Conservation (phyloP, 2,888 invertebrate genomes). For the Cotesia congregata region DNA sequence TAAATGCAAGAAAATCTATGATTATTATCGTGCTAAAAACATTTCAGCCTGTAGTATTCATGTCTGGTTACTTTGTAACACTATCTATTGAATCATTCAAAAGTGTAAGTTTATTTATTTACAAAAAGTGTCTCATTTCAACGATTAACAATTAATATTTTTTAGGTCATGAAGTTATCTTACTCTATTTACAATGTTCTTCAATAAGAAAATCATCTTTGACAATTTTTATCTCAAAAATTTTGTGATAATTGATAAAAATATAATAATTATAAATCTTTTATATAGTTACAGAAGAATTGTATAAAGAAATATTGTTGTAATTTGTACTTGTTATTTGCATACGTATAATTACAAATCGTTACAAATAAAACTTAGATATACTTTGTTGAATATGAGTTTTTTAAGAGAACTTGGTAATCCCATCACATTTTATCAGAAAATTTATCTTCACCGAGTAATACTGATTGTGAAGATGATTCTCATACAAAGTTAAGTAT, state of each 20-base stretch:
- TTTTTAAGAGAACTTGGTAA: no score
- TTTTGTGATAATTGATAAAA: not conserved
- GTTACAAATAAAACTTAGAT: no score
- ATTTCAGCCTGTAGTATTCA: conserved; percentile 20
- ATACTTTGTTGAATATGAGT: no score
- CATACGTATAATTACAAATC: no score
- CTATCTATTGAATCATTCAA: conserved; percentile 21
- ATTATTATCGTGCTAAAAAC: conserved; percentile 10
- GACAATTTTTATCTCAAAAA: not conserved
- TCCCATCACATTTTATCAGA: no score
- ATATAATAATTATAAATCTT: not conserved
- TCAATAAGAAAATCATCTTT: not conserved
- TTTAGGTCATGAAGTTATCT: conserved; percentile 1
- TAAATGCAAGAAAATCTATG: conserved; percentile 9
- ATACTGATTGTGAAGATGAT: no score
- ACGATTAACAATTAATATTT: not conserved
- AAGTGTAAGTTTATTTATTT: not conserved
- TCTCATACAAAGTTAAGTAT: no score
- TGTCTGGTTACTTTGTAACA: conserved; percentile 12
- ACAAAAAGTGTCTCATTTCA: not conserved
- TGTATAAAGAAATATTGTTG: no score
- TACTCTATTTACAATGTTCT: conserved; percentile 6
- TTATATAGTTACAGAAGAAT: no score
- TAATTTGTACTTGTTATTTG: no score
- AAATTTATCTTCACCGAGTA: no score